These are phyloP conservation scores for Hyppa rectilinea DNA, from an alignment of 2,888 invertebrate species.

Conservation along the genomic window DNA sequence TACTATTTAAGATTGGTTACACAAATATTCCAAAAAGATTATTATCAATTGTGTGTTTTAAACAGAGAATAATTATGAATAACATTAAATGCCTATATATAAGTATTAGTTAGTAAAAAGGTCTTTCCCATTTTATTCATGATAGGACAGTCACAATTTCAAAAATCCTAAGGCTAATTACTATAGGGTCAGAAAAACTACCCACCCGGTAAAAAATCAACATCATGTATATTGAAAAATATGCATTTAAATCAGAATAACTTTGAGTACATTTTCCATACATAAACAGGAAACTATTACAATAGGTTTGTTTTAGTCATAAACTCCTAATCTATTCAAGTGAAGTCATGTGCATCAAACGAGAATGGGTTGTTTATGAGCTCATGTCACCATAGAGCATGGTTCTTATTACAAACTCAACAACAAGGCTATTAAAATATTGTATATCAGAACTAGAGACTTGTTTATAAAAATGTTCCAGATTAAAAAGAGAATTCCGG, in stretches of 20 bases:
- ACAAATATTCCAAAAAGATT: background rate
- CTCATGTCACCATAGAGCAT: slow-evolving; percentile 28
- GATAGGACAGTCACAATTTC: too few species aligned
- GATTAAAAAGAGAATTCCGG: background rate
- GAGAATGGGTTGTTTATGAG: slow-evolving; percentile 34
- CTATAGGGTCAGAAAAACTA: background rate
- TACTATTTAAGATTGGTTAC: background rate
- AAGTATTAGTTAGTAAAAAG: too few species aligned
- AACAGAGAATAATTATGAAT: too few species aligned
- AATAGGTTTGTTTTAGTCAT: slow-evolving; percentile 36
- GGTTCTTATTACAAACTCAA: slow-evolving; percentile 32
- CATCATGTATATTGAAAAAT: background rate
- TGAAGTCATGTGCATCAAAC: slow-evolving; percentile 47
- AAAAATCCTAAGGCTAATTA: background rate
- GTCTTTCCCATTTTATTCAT: too few species aligned
- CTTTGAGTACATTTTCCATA: slow-evolving; percentile 34
- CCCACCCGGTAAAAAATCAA: background rate
- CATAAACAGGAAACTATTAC: slow-evolving; percentile 40
- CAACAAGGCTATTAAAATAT: slow-evolving; percentile 26
- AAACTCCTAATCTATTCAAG: slow-evolving; percentile 24
- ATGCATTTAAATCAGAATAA: background rate
- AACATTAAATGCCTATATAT: too few species aligned
- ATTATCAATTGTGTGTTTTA: background rate
- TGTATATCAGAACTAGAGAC: slow-evolving; percentile 2
- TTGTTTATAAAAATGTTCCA: background rate